Evolutionary conservation across 2,113 vertebrate genomes (phyloP).

Genomic region (Furnarius figulus): DNA sequence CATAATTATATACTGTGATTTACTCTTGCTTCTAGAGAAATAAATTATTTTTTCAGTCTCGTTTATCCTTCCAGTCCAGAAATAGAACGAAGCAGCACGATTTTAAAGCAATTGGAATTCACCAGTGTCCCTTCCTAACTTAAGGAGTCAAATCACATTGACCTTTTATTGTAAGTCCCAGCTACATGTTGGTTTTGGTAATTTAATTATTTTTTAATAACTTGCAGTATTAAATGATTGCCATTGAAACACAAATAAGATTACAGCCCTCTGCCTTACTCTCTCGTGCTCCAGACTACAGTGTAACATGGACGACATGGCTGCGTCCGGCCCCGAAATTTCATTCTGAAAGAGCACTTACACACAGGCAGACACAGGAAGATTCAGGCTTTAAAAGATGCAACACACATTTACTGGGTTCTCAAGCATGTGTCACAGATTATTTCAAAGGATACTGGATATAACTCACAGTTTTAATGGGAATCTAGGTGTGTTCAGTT

Average conservation of each 20-base stretch:
- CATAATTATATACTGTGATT: constrained; percentile 66
- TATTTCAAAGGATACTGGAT: background rate
- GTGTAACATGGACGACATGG: background rate
- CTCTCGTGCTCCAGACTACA: constrained; percentile 23
- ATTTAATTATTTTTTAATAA: constrained; percentile 72
- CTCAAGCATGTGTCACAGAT: background rate
- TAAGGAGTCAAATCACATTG: constrained; percentile 42
- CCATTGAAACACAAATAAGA: constrained; percentile 63
- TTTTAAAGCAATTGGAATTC: constrained; percentile 32
- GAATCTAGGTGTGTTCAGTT: background rate
- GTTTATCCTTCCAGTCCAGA: constrained; percentile 27
- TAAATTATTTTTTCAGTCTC: constrained; percentile 48
- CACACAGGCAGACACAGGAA: background rate
- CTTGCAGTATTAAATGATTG: constrained; percentile 65
- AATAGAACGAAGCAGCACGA: background rate
- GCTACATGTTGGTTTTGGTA: constrained; percentile 60
- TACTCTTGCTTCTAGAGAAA: constrained; percentile 68
- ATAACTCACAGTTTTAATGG: background rate
- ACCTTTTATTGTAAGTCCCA: constrained; percentile 44
- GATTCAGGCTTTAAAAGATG: background rate
- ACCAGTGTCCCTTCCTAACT: constrained; percentile 23
- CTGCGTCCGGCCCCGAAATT: background rate
- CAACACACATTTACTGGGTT: background rate
- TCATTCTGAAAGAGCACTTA: constrained; percentile 26
- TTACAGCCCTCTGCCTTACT: constrained; percentile 19